phyloP scores from a whole-genome alignment of 2,797 vertebrate genomes.

The Phrynocephalus vlangalii region DNA sequence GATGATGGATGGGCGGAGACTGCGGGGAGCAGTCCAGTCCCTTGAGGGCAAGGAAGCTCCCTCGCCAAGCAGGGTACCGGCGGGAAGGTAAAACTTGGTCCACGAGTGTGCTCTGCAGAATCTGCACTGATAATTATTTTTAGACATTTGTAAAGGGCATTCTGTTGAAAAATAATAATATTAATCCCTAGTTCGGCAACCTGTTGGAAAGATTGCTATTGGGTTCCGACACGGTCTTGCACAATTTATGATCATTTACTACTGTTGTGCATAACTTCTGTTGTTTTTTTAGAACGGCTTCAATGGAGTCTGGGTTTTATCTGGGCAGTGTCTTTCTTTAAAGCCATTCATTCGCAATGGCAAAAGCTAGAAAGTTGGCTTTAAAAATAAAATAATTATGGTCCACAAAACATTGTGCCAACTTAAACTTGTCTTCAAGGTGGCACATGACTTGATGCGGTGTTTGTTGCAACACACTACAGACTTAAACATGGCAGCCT shows the following conservation, averaged over 20 bases:
- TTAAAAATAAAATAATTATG: not conserved
- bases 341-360: not conserved
- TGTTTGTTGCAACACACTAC: no score
- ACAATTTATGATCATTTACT: no score
- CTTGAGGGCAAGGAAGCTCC: not conserved
- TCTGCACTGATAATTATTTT: no score
- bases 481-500: no score
- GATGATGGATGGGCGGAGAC: not conserved
- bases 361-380: not conserved
- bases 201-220: no score
- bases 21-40: not conserved
- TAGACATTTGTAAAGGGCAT: no score
- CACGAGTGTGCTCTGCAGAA: not conserved
- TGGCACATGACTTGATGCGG: no score
- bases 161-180: no score
- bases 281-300: not conserved
- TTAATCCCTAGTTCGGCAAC: no score
- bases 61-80: not conserved
- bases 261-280: no score
- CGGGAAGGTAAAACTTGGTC: not conserved
- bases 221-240: not conserved
- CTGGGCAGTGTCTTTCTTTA: not conserved
- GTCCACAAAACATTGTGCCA: no score
- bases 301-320: not conserved
- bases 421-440: no score